Evolutionary conservation across 2,113 vertebrate species (phyloP).

Genomic region (Setophaga coronata): DNA sequence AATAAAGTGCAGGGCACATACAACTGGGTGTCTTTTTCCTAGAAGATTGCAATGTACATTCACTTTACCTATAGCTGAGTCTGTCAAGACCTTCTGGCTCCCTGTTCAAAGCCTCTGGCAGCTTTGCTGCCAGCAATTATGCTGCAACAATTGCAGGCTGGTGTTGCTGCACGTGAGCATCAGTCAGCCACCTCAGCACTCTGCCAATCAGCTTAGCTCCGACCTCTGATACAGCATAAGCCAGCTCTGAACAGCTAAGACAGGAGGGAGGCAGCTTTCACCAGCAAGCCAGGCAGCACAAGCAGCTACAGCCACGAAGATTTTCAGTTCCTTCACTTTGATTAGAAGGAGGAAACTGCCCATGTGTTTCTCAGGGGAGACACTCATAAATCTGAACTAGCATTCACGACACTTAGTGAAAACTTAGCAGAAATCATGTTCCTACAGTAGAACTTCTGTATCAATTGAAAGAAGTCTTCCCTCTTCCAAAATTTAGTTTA

Average conservation of each 20-base stretch:
- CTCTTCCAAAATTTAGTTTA: background rate
- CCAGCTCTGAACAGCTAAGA: background rate
- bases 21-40: background rate
- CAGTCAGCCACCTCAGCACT: background rate
- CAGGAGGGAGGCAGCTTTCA: background rate
- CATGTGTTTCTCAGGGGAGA: background rate
- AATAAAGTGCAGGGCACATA: background rate
- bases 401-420: background rate
- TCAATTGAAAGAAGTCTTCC: background rate
- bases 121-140: background rate
- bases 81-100: background rate
- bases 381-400: background rate
- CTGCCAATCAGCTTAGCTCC: background rate
- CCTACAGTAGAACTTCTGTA: background rate
- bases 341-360: background rate
- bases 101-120: background rate
- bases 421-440: background rate
- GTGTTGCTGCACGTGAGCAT: background rate
- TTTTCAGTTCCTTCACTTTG: background rate
- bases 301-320: background rate
- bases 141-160: background rate
- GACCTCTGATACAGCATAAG: background rate
- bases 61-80: background rate
- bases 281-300: background rate
- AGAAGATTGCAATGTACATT: rapidly evolving